phyloP scores from a whole-genome alignment of 1,140 invertebrate genomes.

The Papilio glaucus region DNA sequence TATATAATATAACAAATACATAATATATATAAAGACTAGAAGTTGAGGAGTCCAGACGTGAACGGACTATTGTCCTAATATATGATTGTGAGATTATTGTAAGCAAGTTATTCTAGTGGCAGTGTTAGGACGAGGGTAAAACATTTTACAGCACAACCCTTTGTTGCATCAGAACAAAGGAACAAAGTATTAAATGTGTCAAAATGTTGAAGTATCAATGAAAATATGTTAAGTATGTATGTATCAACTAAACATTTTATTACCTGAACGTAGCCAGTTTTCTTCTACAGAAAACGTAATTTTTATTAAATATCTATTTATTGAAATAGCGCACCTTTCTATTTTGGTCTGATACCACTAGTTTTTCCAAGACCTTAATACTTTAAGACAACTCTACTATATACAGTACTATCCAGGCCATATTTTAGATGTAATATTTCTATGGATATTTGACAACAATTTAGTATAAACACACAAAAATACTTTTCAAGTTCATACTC shows the following conservation, averaged over 20 bases:
- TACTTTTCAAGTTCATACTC: background rate
- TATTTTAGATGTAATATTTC: conserved; percentile 1
- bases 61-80: conserved; percentile 69
- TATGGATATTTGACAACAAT: background rate
- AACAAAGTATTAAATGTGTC: conserved; percentile 21
- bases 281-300: background rate
- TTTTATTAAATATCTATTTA: conserved; percentile 17
- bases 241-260: background rate
- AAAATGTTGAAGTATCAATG: background rate
- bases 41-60: conserved; percentile 56
- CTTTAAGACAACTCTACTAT: background rate
- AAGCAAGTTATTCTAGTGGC: conserved; percentile 56
- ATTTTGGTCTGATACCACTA: background rate
- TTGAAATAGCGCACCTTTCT: background rate
- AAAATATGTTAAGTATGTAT: background rate
- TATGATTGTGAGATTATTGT: conserved; percentile 74
- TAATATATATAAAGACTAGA: conserved; percentile 69
- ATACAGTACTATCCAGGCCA: background rate
- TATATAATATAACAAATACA: conserved; percentile 61
- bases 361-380: conserved; percentile 9
- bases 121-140: conserved; percentile 16
- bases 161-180: conserved; percentile 9
- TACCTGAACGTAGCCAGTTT: conserved; percentile 18
- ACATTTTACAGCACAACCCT: conserved; percentile 20
- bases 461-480: background rate